Conservation (phyloP, 1,140 invertebrate species). For the Gryon sp. region DNA sequence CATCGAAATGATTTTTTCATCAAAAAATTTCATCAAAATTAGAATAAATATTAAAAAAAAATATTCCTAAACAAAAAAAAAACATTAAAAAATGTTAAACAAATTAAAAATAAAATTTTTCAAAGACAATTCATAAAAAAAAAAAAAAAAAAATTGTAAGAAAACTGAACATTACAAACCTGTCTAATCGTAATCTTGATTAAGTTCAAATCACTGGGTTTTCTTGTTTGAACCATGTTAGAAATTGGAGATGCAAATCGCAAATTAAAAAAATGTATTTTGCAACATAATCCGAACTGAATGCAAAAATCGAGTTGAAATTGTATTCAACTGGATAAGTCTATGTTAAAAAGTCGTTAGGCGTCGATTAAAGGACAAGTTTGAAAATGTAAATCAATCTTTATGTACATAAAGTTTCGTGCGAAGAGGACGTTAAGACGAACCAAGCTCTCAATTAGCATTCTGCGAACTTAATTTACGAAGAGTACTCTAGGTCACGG, state of each 20-base stretch:
- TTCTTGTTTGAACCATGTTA: slow-evolving; percentile 36
- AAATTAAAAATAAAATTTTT: slow-evolving; percentile 24
- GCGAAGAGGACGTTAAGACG: slow-evolving; percentile 47
- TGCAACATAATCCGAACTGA: neutral
- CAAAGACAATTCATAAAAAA: neutral
- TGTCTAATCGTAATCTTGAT: slow-evolving; percentile 45
- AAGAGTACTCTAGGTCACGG: slow-evolving; percentile 48
- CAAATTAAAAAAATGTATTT: neutral
- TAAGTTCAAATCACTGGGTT: neutral
- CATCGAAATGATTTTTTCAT: too few species aligned
- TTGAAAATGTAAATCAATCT: slow-evolving; percentile 33
- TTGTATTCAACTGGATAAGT: too few species aligned
- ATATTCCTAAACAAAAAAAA: too few species aligned
- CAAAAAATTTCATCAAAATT: too few species aligned
- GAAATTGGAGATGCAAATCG: neutral
- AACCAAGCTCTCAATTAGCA: slow-evolving; percentile 35
- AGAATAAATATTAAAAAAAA: too few species aligned
- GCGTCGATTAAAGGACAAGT: slow-evolving; percentile 41
- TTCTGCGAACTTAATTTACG: slow-evolving; percentile 38
- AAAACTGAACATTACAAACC: slow-evolving; percentile 34
- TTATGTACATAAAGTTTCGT: slow-evolving; percentile 43
- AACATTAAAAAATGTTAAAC: too few species aligned
- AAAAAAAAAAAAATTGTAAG: too few species aligned
- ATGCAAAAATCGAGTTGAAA: neutral
- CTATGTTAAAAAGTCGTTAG: slow-evolving; percentile 19